Conservation (phyloP, 2,113 vertebrate species). For the Nyctereutes procyonoides region DNA sequence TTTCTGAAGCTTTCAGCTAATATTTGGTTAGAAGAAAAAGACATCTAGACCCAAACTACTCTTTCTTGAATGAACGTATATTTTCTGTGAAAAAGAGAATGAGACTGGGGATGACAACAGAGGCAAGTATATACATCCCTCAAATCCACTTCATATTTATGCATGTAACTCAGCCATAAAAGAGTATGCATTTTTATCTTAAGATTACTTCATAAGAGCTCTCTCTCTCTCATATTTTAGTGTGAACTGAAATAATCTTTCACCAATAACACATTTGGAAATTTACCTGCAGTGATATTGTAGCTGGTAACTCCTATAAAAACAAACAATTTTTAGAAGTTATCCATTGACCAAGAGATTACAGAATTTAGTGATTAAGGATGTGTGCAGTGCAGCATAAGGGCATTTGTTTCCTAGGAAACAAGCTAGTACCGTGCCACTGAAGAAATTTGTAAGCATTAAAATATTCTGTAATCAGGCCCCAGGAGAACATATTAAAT, state of each 20-base stretch:
- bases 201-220: slow-evolving; percentile 73
- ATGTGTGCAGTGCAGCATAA: slow-evolving; percentile 82
- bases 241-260: slow-evolving; percentile 78
- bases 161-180: slow-evolving; percentile 61
- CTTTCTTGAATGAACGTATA: slow-evolving; percentile 38
- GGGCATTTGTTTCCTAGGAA: slow-evolving; percentile 88
- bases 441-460: slow-evolving; percentile 88
- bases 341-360: slow-evolving; percentile 82
- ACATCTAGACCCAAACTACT: slow-evolving; percentile 65
- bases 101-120: background rate
- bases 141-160: slow-evolving; percentile 39
- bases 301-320: slow-evolving; percentile 81
- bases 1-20: slow-evolving; percentile 79
- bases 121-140: background rate
- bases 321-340: slow-evolving; percentile 82
- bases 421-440: slow-evolving; percentile 86
- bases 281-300: slow-evolving; percentile 85
- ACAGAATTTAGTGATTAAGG: slow-evolving; percentile 86
- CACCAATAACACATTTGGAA: slow-evolving; percentile 76
- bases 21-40: slow-evolving; percentile 82
- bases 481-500: slow-evolving; percentile 86
- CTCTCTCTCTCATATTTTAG: slow-evolving; percentile 65
- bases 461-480: slow-evolving; percentile 89
- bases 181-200: slow-evolving; percentile 81
- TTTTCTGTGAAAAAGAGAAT: slow-evolving; percentile 49